phyloP scores from a whole-genome alignment of 2,113 vertebrate species.

The Hippocampus mohnikei region DNA sequence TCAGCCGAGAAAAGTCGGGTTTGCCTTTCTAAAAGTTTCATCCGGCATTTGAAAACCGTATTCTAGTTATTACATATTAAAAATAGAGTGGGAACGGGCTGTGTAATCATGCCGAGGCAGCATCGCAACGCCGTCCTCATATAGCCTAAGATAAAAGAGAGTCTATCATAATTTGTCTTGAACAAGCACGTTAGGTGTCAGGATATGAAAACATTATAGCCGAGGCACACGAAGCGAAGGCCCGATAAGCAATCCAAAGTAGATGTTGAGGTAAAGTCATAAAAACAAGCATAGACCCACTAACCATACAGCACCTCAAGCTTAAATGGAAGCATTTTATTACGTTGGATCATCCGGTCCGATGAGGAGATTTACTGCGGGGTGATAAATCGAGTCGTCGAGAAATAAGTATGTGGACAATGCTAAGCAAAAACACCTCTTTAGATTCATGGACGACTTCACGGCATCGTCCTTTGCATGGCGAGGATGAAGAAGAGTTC shows the following conservation, averaged over 20 bases:
- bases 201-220: neutral
- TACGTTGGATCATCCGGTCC: slow-evolving; percentile 12
- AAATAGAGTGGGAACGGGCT: neutral
- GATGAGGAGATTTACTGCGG: neutral
- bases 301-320: slow-evolving; percentile 20
- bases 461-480: neutral
- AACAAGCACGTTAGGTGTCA: neutral
- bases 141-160: neutral
- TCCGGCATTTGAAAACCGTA: neutral
- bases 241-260: neutral
- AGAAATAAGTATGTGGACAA: neutral
- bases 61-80: neutral
- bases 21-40: neutral
- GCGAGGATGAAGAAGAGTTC: neutral
- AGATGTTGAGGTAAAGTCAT: neutral
- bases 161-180: neutral
- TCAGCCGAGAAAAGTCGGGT: neutral
- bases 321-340: slow-evolving; percentile 20
- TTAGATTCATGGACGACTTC: neutral
- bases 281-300: neutral
- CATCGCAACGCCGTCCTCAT: neutral
- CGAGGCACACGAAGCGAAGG: neutral
- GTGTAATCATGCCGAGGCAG: neutral
- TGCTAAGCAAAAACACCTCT: neutral
- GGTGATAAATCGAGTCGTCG: neutral